Evolutionary conservation across 2,888 invertebrate species (phyloP), one percentile per base, ranked within the genome.

Genomic region (Sminthurinus aureus): DNA sequence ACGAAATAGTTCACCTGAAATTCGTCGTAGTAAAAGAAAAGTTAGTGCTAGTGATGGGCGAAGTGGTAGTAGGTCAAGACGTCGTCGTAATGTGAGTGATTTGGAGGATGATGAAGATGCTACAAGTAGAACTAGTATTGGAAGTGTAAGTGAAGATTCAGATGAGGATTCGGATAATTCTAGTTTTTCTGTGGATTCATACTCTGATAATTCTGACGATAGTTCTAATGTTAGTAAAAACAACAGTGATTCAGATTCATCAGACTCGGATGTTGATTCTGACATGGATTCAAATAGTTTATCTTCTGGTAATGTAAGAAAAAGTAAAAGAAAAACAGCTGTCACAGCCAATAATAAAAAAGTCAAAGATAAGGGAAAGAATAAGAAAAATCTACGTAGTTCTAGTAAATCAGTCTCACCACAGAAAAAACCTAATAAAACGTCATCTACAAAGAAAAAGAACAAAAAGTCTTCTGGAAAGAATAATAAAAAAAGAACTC

Each of bases 21-120:
- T 52, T 2, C 22, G 77, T 22, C 69, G 78, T 71, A 79, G 78
- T 51, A 78, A 78, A 20, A 52, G 81, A n/a, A 81, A 81, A 64
- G 22, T 81, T n/a, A 81, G 81, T 75, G 58, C 24, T 73, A 74
- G 58, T 81, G 73, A 51, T 20, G 67, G 76, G 52, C 69, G 50
- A 69, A 38, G 18, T 9, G 75, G 20, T 20, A 20, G 20, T 79
- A 20, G 22, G 76, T 0, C 81, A 78, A 22, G 20, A 67, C 11
- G n/a, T n/a, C n/a, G 67, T 38, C 58, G 58, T 58, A 24, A 76
- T 83, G 38, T 84, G 22, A 85, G 85, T 82, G 86, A 87, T 84
- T 81, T 87, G 71, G 85, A 85, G 64, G 85, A 85, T 66, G 85
- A 85, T 66, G 87, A 87, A 73, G 87, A 87, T 71, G 85, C 86